Evolutionary conservation across 2,888 invertebrate genomes (phyloP), one percentile per base, ranked within the genome.

Genomic region (Drosophila leonis): DNA sequence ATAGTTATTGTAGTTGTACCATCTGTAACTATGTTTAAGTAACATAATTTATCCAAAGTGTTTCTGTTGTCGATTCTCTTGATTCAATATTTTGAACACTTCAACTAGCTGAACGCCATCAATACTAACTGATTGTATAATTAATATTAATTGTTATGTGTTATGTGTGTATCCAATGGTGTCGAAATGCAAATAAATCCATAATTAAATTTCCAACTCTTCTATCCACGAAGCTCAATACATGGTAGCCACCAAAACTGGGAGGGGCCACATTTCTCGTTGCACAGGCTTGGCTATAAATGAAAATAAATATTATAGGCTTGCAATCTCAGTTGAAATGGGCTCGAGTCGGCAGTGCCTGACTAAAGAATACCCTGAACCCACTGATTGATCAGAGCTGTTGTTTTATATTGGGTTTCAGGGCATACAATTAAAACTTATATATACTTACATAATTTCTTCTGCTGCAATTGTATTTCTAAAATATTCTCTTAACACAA

Each of bases 101-200:
- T n/a, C 20, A 18, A 49, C 31, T 49, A 33, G 33, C 49, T 33
- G 31, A 49, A 13, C 20, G 49, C 49, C 49, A 49, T 7, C 13
- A 49, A 31, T 49, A 49, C 49, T 39, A 62, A 62, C 52, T 52
- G n/a, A 27, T 55, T 35, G 13, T 44, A 27, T n/a, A 63, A 51
- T 10, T 52, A 42, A 49, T 20, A 12, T 3, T n/a, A 41, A 10
- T 24, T 72, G 67, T 39, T 67, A 51, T 44, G 57, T 72, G 51
- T 84, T 44, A 57, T 72, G 51, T 84, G 48, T 84, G 84, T 54
- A 87, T 74, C 88, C 82, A 87, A 69, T 75, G 75, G 37, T 84
- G 70, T 15, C 88, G 85, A 62, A 81, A 84, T 1, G 84, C 84
- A 59, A 85, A 85, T 29, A 87, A 54, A 37, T 87, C 73, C 80